Conservation (phyloP, 2,113 vertebrate genomes). For the Chionomys nivalis region DNA sequence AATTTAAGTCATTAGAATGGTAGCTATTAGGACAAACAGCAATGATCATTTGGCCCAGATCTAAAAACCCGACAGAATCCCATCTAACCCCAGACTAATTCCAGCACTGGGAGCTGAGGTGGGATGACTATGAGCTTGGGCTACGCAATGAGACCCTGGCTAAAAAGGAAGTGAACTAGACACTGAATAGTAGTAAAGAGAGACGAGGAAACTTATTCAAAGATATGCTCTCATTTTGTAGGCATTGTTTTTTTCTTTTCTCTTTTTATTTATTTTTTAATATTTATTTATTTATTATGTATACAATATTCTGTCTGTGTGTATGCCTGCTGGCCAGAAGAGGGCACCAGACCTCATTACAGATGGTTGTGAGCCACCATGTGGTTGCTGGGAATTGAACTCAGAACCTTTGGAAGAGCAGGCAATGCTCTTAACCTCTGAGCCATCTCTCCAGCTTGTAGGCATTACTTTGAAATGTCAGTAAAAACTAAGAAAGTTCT, state of each 20-base stretch:
- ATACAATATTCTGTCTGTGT: no score
- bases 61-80: neutral
- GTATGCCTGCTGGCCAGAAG: no score
- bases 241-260: no score
- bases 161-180: neutral
- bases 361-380: no score
- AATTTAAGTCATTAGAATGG: neutral
- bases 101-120: neutral
- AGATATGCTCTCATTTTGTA: conserved; percentile 21
- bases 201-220: neutral
- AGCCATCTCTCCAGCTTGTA: no score
- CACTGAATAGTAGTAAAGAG: neutral
- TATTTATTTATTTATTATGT: no score
- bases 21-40: conserved; percentile 9
- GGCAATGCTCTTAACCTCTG: no score
- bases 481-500: conserved; percentile 23
- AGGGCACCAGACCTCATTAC: no score
- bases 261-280: no score
- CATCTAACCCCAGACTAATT: neutral
- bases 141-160: neutral
- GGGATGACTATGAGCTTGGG: no score
- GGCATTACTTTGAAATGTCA: conserved; percentile 50
- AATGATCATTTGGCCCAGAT: neutral
- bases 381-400: no score
- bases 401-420: no score